phyloP scores from a whole-genome alignment of 2,113 vertebrate genomes.

The Engraulis encrasicolus region DNA sequence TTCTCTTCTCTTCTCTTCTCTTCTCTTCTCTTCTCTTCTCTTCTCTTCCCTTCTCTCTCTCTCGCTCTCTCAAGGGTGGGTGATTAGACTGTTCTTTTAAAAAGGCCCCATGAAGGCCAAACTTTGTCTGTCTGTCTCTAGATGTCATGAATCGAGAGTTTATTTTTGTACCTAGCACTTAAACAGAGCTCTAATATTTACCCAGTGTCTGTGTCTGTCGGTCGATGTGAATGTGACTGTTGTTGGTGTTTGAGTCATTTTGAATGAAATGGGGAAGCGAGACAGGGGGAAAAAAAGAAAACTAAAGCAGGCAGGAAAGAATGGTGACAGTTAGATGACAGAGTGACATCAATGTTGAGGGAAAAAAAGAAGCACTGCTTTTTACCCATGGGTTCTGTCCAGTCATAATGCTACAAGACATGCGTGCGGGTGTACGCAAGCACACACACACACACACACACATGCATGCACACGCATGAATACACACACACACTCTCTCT shows the following conservation, averaged over 20 bases:
- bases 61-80: conserved; percentile 14
- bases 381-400: not conserved
- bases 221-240: not conserved
- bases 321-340: conserved; percentile 2
- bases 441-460: too few relatives aligned
- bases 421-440: too few relatives aligned
- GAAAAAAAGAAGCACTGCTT: not conserved
- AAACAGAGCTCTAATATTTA: conserved; percentile 12
- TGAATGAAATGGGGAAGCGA: conserved; percentile 11
- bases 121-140: conserved; percentile 34
- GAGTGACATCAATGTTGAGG: not conserved
- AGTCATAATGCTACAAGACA: not conserved
- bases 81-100: conserved; percentile 28
- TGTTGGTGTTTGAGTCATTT: conserved; percentile 6
- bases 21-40: conserved; percentile 24
- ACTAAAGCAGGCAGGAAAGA: not conserved
- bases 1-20: conserved; percentile 9
- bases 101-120: conserved; percentile 30
- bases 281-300: not conserved
- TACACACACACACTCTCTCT: too few relatives aligned
- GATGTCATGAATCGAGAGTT: not conserved
- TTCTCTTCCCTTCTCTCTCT: too few relatives aligned
- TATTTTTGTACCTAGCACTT: conserved; percentile 19
- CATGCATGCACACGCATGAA: too few relatives aligned
- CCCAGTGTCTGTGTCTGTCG: conserved; percentile 11